Evolutionary conservation across 2,888 invertebrate genomes (phyloP).

Genomic region (Xylota sylvarum): DNA sequence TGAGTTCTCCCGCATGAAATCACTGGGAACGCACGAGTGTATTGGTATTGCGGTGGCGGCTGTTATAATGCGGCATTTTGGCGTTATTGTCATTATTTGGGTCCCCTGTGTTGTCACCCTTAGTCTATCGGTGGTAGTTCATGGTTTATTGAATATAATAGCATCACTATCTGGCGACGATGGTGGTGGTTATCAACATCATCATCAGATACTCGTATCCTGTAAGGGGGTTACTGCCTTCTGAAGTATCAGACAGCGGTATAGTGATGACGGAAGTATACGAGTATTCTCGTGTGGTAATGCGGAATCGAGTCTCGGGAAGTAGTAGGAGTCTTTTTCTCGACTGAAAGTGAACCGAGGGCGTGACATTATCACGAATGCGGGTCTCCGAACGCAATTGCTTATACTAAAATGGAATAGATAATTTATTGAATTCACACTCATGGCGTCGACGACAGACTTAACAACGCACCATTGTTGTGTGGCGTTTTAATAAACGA

Average conservation of each 20-base stretch:
- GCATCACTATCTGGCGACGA: constrained; percentile 18
- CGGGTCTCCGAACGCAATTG: constrained; percentile 26
- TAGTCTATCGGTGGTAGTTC: constrained; percentile 24
- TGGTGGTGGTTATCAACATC: constrained; percentile 34
- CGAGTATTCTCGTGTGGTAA: constrained; percentile 18
- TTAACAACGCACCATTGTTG: constrained; percentile 38
- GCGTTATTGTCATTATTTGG: constrained; percentile 37
- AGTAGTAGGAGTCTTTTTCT: constrained; percentile 19
- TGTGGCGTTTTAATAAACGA: constrained; percentile 36
- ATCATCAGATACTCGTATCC: constrained; percentile 21
- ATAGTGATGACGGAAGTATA: constrained; percentile 27
- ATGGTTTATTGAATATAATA: constrained; percentile 62
- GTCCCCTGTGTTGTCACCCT: constrained; percentile 1
- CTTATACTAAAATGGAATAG: constrained; percentile 56
- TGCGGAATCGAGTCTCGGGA: constrained; percentile 1
- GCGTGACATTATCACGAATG: constrained; percentile 32
- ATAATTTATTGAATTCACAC: constrained; percentile 54
- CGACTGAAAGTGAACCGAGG: constrained; percentile 8
- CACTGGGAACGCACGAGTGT: constrained; percentile 9
- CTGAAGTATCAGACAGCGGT: constrained; percentile 23
- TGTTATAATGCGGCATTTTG: constrained; percentile 52
- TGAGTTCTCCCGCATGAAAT: constrained; percentile 53
- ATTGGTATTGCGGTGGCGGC: constrained; percentile 33
- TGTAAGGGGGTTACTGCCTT: neutral
- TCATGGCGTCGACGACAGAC: constrained; percentile 23